Conservation (phyloP, 1,140 invertebrate species). For the Heliothis virescens region DNA sequence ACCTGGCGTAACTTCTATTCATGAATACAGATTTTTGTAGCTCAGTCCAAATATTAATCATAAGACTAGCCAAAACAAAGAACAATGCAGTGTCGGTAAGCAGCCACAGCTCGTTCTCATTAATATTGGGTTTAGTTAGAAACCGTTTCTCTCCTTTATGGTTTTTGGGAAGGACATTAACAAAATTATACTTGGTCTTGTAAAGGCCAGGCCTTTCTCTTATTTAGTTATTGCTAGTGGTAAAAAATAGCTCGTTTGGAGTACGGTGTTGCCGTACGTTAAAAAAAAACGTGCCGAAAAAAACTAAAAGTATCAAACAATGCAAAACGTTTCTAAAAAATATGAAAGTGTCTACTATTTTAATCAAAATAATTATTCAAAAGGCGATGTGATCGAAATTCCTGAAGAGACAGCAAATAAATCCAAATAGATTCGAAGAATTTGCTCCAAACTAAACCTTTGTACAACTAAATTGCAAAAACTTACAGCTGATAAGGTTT, state of each 20-base stretch:
- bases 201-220: no score
- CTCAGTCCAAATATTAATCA: conserved; percentile 25
- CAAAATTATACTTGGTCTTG: no score
- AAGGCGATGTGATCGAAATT: background rate
- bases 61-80: conserved; percentile 6
- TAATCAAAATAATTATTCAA: background rate
- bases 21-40: background rate
- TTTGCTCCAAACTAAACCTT: background rate
- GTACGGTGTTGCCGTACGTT: no score
- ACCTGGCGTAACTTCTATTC: background rate
- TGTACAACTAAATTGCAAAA: background rate
- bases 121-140: conserved; percentile 14
- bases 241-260: no score
- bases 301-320: no score
- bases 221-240: no score
- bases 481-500: background rate
- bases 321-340: no score
- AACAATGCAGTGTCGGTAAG: conserved; percentile 25
- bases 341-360: no score
- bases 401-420: background rate
- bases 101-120: conserved; percentile 17
- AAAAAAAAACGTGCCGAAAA: no score
- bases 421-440: background rate
- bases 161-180: background rate
- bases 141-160: background rate